phyloP scores from a whole-genome alignment of 2,888 invertebrate species.

The Rhabditophanes sp. region DNA sequence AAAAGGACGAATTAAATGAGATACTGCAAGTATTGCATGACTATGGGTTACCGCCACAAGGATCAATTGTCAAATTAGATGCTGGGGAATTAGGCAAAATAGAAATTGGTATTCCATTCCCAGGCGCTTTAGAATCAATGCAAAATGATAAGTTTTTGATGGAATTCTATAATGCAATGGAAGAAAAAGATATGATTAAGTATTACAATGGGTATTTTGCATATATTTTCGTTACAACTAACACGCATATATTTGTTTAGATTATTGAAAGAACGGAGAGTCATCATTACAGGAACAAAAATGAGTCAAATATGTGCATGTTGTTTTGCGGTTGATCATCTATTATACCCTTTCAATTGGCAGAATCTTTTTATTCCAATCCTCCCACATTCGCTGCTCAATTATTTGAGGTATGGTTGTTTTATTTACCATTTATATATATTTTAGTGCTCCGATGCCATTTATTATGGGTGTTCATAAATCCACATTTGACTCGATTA shows the following conservation, averaged over 20 bases:
- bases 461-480: slow-evolving; percentile 86
- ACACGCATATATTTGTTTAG: slow-evolving; percentile 47
- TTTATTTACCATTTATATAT: slow-evolving; percentile 1
- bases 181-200: slow-evolving; percentile 78
- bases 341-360: slow-evolving; percentile 95
- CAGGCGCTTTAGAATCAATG: slow-evolving; percentile 73
- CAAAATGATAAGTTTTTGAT: slow-evolving; percentile 87
- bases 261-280: slow-evolving; percentile 76
- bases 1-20: no score
- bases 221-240: neutral
- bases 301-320: slow-evolving; percentile 71
- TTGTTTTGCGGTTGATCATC: slow-evolving; percentile 71
- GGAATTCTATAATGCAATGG: slow-evolving; percentile 93
- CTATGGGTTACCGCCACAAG: no score
- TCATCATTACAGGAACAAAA: slow-evolving; percentile 76
- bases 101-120: slow-evolving; percentile 61
- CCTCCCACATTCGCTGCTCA: slow-evolving; percentile 69
- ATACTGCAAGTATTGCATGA: slow-evolving; percentile 11
- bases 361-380: slow-evolving; percentile 95
- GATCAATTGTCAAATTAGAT: no score
- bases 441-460: slow-evolving; percentile 72
- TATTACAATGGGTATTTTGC: slow-evolving; percentile 63
- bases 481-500: slow-evolving; percentile 55
- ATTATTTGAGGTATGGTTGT: slow-evolving; percentile 48
- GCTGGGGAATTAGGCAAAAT: slow-evolving; percentile 66